Percentiles rank a stretch among this genome's conserved stretches.
Evolutionary conservation across 2,888 invertebrate species (phyloP).

Genomic region (Gonocerus acuteangulatus): DNA sequence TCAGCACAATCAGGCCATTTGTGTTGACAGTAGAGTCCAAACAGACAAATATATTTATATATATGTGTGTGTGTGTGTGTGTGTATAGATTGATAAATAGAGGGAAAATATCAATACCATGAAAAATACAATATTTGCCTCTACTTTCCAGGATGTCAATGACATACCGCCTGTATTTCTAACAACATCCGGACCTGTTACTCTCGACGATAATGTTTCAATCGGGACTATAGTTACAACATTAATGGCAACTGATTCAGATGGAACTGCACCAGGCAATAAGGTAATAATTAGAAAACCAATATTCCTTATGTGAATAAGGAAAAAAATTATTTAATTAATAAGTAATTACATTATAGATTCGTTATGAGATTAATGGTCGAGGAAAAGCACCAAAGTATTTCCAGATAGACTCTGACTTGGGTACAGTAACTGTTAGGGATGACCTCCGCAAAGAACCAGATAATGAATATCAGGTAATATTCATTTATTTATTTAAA

Average conservation of each 20-base stretch:
- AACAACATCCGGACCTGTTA: slow-evolving; percentile 70
- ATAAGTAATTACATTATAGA: slow-evolving; percentile 28
- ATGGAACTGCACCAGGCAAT: slow-evolving; percentile 79
- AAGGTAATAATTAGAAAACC: slow-evolving; percentile 52
- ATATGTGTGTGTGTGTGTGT: too few relatives aligned
- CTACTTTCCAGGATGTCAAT: slow-evolving; percentile 71
- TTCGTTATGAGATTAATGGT: slow-evolving; percentile 70
- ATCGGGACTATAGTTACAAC: slow-evolving; percentile 74
- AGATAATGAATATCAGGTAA: slow-evolving; percentile 77
- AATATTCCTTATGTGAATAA: neutral
- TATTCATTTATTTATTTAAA: too few relatives aligned
- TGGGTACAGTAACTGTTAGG: slow-evolving; percentile 69
- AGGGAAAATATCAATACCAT: too few relatives aligned
- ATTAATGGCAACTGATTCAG: slow-evolving; percentile 71
- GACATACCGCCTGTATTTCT: slow-evolving; percentile 83
- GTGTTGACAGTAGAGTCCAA: too few relatives aligned
- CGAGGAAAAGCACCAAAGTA: slow-evolving; percentile 73
- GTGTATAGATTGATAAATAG: too few relatives aligned
- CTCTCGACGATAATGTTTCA: slow-evolving; percentile 72
- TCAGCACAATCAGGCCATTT: too few relatives aligned
- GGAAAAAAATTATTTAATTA: neutral
- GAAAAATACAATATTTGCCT: too few relatives aligned
- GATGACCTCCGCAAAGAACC: slow-evolving; percentile 79
- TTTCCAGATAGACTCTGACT: slow-evolving; percentile 80
- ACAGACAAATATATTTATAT: too few relatives aligned